Percentiles rank a stretch among this genome's conserved stretches.
These are phyloP conservation scores for Cercopithecus diana DNA, from an alignment of 2,797 vertebrate species.

Conservation along the genomic window DNA sequence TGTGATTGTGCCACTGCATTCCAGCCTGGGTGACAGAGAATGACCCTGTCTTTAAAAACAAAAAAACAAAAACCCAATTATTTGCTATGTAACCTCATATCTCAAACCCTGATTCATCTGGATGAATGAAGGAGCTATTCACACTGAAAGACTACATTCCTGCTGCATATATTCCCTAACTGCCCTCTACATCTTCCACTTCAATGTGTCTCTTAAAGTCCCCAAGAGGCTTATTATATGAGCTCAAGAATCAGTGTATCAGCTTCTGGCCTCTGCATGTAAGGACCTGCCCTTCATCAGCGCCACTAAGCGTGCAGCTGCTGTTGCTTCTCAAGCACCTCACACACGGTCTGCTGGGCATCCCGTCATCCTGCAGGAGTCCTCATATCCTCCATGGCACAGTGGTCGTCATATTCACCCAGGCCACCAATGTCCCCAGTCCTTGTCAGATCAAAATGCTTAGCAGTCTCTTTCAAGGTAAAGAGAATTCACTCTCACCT, in stretches of 20 bases:
- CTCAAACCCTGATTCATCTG: neutral
- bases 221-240: neutral
- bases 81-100: neutral
- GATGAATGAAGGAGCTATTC: neutral
- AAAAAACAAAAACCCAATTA: too few species aligned
- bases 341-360: neutral
- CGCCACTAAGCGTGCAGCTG: too few species aligned
- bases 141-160: neutral
- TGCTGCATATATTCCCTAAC: neutral
- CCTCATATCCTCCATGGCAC: neutral
- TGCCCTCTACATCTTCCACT: neutral
- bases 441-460: neutral
- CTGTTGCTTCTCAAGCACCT: neutral
- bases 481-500: neutral
- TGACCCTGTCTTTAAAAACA: neutral
- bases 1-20: neutral
- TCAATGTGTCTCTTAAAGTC: neutral
- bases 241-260: neutral
- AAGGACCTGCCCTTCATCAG: neutral
- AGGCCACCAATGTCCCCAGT: neutral
- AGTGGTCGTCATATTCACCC: neutral
- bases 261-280: neutral
- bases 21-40: neutral
- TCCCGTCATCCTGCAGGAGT: neutral
- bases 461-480: neutral